Conservation (phyloP, 2,888 invertebrate genomes). For the Oscheius sp. region DNA sequence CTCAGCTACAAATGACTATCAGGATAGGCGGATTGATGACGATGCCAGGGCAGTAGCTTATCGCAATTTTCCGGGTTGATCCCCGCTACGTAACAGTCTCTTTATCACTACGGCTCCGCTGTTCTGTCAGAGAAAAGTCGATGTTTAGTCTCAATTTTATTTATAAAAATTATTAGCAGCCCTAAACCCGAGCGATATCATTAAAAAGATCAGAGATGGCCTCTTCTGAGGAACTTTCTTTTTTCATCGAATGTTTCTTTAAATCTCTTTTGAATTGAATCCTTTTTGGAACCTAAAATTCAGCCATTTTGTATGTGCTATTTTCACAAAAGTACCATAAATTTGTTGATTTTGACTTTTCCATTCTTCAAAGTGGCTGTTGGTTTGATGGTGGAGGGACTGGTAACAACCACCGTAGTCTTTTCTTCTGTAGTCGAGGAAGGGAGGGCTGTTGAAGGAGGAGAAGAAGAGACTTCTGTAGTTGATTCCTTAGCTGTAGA, state of each 20-base stretch:
- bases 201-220: neutral
- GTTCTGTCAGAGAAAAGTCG: no score
- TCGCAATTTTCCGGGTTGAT: no score
- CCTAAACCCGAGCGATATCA: neutral
- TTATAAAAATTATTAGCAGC: neutral
- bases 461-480: no score
- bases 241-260: neutral
- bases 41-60: no score
- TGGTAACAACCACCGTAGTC: neutral
- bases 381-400: neutral
- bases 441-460: neutral
- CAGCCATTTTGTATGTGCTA: neutral
- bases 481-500: neutral
- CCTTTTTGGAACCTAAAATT: neutral
- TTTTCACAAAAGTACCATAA: neutral
- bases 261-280: neutral
- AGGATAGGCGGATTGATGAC: no score
- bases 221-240: neutral
- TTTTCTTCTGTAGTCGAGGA: neutral
- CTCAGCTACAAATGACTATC: no score
- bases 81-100: no score
- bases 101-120: no score
- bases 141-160: neutral
- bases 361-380: neutral
- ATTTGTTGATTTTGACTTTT: neutral